Evolutionary conservation across 2,113 vertebrate species (phyloP).

Genomic region (Cisticola juncidis): DNA sequence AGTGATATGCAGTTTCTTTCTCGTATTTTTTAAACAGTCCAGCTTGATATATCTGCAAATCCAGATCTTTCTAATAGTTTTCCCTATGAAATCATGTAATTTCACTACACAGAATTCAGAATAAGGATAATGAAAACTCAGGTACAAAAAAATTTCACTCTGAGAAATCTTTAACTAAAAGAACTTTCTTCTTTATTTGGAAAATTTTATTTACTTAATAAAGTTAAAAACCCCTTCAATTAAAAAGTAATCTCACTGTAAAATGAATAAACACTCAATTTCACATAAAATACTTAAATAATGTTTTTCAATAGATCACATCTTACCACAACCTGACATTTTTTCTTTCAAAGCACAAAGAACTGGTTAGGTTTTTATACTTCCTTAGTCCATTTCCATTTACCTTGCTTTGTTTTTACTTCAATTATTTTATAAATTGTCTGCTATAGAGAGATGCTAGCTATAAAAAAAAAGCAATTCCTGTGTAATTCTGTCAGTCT

Average conservation of each 20-base stretch:
- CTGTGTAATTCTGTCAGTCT: not conserved
- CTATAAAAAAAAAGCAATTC: not conserved
- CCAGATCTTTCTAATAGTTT: not conserved
- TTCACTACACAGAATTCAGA: not conserved
- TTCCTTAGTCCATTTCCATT: not conserved
- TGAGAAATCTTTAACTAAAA: not conserved
- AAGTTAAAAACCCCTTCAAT: fast-evolving
- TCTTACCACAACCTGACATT: not conserved
- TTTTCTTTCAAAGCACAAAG: not conserved
- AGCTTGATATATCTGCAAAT: not conserved
- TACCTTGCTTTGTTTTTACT: not conserved
- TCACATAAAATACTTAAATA: not conserved
- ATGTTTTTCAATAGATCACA: not conserved
- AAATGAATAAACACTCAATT: not conserved
- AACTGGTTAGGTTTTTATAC: not conserved
- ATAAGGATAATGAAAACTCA: not conserved
- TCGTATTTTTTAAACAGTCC: not conserved
- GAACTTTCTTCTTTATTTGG: not conserved
- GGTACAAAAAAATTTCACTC: not conserved
- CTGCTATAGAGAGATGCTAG: not conserved
- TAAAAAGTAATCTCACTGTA: not conserved
- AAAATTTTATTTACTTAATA: not conserved
- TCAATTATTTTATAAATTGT: not conserved
- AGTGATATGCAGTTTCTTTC: not conserved
- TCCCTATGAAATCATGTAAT: not conserved